Evolutionary conservation across 92 coral and sea anemone genomes (phyloP).

Genomic region (Umimayanthus kanabou): DNA sequence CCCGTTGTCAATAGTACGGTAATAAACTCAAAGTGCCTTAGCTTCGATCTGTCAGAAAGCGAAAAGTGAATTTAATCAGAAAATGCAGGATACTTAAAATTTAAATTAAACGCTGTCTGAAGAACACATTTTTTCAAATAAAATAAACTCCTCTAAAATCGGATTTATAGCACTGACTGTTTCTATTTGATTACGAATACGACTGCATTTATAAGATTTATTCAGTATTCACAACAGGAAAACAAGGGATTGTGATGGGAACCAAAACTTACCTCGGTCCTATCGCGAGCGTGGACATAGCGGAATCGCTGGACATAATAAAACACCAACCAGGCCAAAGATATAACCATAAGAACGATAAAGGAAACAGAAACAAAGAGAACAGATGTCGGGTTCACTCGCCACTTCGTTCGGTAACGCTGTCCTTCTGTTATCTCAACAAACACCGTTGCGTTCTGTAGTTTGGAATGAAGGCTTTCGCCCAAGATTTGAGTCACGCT

Average conservation of each 20-base stretch:
- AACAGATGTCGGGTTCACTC: conserved; percentile 92
- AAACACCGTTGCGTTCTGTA: conserved; percentile 66
- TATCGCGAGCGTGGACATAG: conserved; percentile 95
- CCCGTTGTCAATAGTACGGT: not conserved
- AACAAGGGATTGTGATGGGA: too few relatives aligned
- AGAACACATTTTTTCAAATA: not conserved
- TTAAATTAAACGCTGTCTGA: too few relatives aligned
- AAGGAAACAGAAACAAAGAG: conserved; percentile 96
- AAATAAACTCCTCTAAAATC: not conserved
- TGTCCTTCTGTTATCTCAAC: conserved; percentile 65
- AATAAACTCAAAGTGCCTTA: too few relatives aligned
- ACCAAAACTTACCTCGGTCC: conserved; percentile 83
- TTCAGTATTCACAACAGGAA: too few relatives aligned
- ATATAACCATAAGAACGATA: conserved; percentile 96
- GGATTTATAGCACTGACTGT: too few relatives aligned
- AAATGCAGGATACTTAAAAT: not conserved
- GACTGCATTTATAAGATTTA: too few relatives aligned
- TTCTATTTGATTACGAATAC: too few relatives aligned
- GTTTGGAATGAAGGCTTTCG: conserved; percentile 57
- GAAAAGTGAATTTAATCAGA: too few relatives aligned
- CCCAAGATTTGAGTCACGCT: conserved; percentile 74
- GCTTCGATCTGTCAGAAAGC: too few relatives aligned
- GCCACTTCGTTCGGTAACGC: conserved; percentile 47
- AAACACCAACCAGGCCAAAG: conserved; percentile 97
- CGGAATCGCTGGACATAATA: conserved; percentile 98